phyloP scores from a whole-genome alignment of 2,888 invertebrate species.

The Halocaridina rubra region DNA sequence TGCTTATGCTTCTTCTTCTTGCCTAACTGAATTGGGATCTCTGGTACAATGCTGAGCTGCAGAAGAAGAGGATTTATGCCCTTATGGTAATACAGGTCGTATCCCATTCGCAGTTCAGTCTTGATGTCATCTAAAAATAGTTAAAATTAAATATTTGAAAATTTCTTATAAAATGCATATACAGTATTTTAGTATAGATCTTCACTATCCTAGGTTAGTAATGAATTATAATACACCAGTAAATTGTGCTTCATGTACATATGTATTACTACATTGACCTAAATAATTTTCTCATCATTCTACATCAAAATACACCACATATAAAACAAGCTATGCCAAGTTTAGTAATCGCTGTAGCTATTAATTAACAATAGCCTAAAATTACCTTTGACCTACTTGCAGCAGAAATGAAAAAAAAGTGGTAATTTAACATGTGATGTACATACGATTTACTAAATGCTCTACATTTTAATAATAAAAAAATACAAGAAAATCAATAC shows the following conservation, averaged over 20 bases:
- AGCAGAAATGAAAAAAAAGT: too few relatives aligned
- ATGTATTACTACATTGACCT: too few relatives aligned
- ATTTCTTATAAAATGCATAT: background rate
- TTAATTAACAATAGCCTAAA: too few relatives aligned
- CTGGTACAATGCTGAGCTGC: background rate
- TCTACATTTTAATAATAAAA: too few relatives aligned
- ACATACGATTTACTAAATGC: too few relatives aligned
- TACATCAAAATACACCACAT: too few relatives aligned
- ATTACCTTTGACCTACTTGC: too few relatives aligned
- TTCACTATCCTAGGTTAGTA: background rate
- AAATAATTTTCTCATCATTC: too few relatives aligned
- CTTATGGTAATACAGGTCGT: background rate
- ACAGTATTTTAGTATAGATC: background rate
- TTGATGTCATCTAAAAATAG: slow-evolving; percentile 10
- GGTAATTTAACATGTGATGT: too few relatives aligned
- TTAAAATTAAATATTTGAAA: background rate
- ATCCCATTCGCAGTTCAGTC: slow-evolving; percentile 13
- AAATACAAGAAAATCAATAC: too few relatives aligned
- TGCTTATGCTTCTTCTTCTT: background rate
- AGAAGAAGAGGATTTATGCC: background rate
- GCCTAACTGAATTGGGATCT: background rate
- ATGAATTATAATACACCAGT: background rate
- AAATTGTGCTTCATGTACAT: background rate
- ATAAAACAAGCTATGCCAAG: too few relatives aligned
- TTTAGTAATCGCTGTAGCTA: too few relatives aligned